These are phyloP conservation scores for Henicopernis longicauda DNA, from an alignment of 2,113 vertebrate species.

Conservation along the genomic window DNA sequence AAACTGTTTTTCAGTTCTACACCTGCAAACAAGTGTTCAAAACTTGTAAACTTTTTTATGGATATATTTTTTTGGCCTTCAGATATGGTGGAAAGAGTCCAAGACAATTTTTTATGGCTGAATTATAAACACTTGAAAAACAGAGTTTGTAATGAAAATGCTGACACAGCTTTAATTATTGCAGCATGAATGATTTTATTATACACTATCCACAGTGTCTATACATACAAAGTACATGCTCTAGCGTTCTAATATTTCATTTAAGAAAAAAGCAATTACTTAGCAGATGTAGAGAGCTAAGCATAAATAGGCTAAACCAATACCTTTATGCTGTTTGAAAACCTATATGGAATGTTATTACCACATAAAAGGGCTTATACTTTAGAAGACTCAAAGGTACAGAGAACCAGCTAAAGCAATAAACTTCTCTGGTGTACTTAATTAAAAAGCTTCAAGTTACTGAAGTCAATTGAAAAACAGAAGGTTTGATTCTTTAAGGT, in stretches of 20 bases:
- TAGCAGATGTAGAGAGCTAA: slow-evolving; percentile 51
- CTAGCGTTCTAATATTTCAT: slow-evolving; percentile 49
- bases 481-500: slow-evolving; percentile 59
- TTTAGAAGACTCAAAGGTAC: slow-evolving; percentile 61
- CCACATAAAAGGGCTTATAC: slow-evolving; percentile 55
- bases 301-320: slow-evolving; percentile 37
- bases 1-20: slow-evolving; percentile 33
- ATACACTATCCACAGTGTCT: slow-evolving; percentile 37
- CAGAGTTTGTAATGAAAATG: slow-evolving; percentile 32
- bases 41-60: slow-evolving; percentile 53
- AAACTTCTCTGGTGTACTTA: slow-evolving; percentile 64
- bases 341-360: slow-evolving; percentile 60
- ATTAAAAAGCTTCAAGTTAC: slow-evolving; percentile 72
- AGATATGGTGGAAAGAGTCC: slow-evolving; percentile 26
- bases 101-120: slow-evolving; percentile 46
- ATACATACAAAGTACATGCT: slow-evolving; percentile 21
- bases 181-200: slow-evolving; percentile 63
- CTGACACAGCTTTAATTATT: slow-evolving; percentile 63
- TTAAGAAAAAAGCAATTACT: slow-evolving; percentile 62
- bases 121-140: slow-evolving; percentile 61
- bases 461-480: slow-evolving; percentile 61
- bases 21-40: slow-evolving; percentile 61
- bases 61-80: background rate
- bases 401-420: slow-evolving; percentile 65
- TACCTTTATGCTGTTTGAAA: slow-evolving; percentile 47